A percentile compares a stretch with the other conserved stretches of the same genome.
These are phyloP conservation scores for Aphelenchoides avenae DNA, from an alignment of 1,140 invertebrate genomes.

Conservation along the genomic window DNA sequence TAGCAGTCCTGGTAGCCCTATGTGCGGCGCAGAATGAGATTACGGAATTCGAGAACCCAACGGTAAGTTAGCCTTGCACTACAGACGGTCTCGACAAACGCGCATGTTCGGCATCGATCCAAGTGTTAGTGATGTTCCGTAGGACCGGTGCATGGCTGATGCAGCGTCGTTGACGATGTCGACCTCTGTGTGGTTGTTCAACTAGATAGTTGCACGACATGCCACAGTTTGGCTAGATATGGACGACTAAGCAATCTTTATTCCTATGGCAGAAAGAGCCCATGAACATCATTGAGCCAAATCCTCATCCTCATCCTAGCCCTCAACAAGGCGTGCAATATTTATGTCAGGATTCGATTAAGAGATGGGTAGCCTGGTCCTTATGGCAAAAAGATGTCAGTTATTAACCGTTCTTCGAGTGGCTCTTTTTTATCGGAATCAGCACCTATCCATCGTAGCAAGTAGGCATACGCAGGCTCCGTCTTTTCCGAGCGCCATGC, in stretches of 20 bases:
- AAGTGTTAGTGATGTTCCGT: not conserved
- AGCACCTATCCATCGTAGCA: too few species aligned
- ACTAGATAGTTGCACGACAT: not conserved
- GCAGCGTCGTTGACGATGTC: not conserved
- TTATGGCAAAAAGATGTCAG: slow-evolving; percentile 10
- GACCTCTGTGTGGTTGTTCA: not conserved
- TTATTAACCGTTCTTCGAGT: slow-evolving; percentile 6
- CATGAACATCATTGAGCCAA: too few species aligned
- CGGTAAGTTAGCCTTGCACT: slow-evolving; percentile 7
- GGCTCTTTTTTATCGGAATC: too few species aligned
- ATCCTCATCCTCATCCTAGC: too few species aligned
- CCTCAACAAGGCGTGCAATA: too few species aligned
- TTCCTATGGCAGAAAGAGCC: too few species aligned
- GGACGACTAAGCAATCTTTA: not conserved
- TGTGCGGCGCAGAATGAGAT: slow-evolving; percentile 23
- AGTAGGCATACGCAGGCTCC: too few species aligned
- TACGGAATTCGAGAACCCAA: slow-evolving; percentile 42
- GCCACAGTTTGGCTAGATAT: not conserved
- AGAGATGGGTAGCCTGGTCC: slow-evolving; percentile 2
- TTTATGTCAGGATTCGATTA: too few species aligned
- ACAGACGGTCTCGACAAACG: not conserved
- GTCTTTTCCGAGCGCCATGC: too few species aligned
- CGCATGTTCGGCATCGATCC: not conserved
- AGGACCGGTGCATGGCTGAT: not conserved
- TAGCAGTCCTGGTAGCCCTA: not conserved